Evolutionary conservation across 2,888 invertebrate species (phyloP).

Genomic region (Athrips mouffetella): DNA sequence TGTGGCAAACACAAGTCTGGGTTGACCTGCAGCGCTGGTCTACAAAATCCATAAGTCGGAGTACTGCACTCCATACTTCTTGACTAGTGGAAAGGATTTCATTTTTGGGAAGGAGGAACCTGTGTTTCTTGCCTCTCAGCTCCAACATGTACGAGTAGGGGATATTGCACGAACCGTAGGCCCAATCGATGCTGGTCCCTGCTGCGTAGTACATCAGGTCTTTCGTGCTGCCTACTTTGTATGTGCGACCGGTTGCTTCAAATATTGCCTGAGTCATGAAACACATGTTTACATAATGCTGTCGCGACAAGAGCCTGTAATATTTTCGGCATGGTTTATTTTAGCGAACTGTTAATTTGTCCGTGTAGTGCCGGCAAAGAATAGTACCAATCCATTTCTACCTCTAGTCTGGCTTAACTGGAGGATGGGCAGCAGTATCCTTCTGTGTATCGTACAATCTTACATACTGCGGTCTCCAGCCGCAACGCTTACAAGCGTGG

Average conservation of each 20-base stretch:
- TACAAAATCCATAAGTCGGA: slow-evolving; percentile 54
- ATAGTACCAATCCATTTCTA: too few relatives aligned
- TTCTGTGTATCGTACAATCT: too few relatives aligned
- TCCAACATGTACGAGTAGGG: slow-evolving; percentile 68
- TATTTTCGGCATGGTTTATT: too few relatives aligned
- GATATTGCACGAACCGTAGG: slow-evolving; percentile 56
- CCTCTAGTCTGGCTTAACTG: too few relatives aligned
- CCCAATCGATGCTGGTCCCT: slow-evolving; percentile 66
- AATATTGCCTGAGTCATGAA: slow-evolving; percentile 49
- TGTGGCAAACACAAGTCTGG: slow-evolving; percentile 34
- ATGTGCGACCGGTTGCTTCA: slow-evolving; percentile 50
- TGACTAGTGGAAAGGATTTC: slow-evolving; percentile 50
- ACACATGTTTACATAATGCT: too few relatives aligned
- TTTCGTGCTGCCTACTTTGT: slow-evolving; percentile 69
- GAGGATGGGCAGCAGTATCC: too few relatives aligned
- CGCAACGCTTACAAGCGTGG: too few relatives aligned
- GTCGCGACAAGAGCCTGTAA: too few relatives aligned
- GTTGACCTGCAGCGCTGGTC: slow-evolving; percentile 34
- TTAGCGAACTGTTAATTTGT: too few relatives aligned
- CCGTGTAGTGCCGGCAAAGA: too few relatives aligned
- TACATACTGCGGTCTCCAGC: too few relatives aligned
- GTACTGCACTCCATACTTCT: slow-evolving; percentile 50
- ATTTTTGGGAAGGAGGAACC: slow-evolving; percentile 61
- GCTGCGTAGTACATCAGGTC: slow-evolving; percentile 69
- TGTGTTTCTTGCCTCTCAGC: slow-evolving; percentile 54